Evolutionary conservation across 1,140 invertebrate species (phyloP).

Genomic region (Varroa destructor): DNA sequence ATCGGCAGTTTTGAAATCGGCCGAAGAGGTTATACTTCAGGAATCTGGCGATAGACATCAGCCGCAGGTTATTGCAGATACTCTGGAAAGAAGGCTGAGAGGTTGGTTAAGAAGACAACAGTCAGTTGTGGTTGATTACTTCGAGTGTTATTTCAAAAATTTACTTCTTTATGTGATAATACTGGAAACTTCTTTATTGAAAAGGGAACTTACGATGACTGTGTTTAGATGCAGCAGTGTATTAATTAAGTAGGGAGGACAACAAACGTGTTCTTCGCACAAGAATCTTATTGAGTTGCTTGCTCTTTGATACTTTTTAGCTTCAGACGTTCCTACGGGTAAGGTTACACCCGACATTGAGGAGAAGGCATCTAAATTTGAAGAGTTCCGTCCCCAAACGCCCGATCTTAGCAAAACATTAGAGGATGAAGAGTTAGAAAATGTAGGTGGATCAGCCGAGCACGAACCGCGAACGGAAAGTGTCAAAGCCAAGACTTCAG

Average conservation of each 20-base stretch:
- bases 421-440: slow-evolving; percentile 20
- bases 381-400: slow-evolving; percentile 20
- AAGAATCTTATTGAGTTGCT: background rate
- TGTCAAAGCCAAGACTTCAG: background rate
- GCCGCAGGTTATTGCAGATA: background rate
- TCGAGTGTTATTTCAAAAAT: no score
- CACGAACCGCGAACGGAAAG: no score
- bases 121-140: no score
- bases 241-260: slow-evolving; percentile 25
- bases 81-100: slow-evolving; percentile 6
- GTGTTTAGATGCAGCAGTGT: slow-evolving; percentile 17
- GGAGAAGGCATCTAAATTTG: slow-evolving; percentile 23
- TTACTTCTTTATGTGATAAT: no score
- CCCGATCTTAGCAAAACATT: slow-evolving; percentile 12
- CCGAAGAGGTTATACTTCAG: no score
- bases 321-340: slow-evolving; percentile 26
- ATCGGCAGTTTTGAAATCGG: no score
- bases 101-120: background rate
- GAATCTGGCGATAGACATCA: slow-evolving; percentile 10
- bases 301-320: background rate
- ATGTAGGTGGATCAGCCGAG: background rate
- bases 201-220: background rate
- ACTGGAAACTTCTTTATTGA: no score
- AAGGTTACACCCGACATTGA: slow-evolving; percentile 18
- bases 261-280: no score